Evolutionary conservation across 1,140 invertebrate genomes (phyloP).

Genomic region (Zaprionus gabonicus): DNA sequence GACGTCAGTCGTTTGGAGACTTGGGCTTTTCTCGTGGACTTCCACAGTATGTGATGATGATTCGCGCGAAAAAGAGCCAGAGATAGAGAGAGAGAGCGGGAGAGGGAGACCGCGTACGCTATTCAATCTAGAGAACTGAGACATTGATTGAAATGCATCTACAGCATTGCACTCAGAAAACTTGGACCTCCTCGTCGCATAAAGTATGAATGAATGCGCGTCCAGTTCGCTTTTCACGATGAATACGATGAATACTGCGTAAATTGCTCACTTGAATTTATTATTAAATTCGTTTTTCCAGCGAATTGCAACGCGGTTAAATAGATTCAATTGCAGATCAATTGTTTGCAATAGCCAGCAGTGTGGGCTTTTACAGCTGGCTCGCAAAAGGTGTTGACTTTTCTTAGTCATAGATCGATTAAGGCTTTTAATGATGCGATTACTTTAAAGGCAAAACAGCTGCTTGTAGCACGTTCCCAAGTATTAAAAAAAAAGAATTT

Average conservation of each 20-base stretch:
- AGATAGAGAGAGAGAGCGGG: constrained; percentile 13
- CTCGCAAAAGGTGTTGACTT: neutral
- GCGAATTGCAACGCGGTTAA: constrained; percentile 6
- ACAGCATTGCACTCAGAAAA: constrained; percentile 21
- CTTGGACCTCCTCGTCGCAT: constrained; percentile 5
- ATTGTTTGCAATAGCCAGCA: neutral
- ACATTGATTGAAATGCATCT: constrained; percentile 39
- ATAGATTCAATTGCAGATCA: neutral
- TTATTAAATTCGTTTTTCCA: constrained; percentile 34
- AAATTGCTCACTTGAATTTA: constrained; percentile 33
- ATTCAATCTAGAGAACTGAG: constrained; percentile 41
- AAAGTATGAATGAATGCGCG: constrained; percentile 47
- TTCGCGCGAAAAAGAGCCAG: constrained; percentile 11
- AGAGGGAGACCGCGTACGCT: constrained; percentile 4
- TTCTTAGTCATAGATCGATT: constrained; percentile 1
- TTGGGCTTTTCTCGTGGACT: constrained; percentile 49
- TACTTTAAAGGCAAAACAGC: neutral
- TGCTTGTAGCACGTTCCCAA: neutral
- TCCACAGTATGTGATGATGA: constrained; percentile 39
- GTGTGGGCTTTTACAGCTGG: neutral
- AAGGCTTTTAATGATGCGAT: neutral
- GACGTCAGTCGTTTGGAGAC: constrained; percentile 52
- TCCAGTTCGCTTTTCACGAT: constrained; percentile 13
- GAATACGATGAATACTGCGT: constrained; percentile 17
- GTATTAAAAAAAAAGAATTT: neutral